Evolutionary conservation across 2,113 vertebrate genomes (phyloP).

Genomic region (Mesoclemmys tuberculata): DNA sequence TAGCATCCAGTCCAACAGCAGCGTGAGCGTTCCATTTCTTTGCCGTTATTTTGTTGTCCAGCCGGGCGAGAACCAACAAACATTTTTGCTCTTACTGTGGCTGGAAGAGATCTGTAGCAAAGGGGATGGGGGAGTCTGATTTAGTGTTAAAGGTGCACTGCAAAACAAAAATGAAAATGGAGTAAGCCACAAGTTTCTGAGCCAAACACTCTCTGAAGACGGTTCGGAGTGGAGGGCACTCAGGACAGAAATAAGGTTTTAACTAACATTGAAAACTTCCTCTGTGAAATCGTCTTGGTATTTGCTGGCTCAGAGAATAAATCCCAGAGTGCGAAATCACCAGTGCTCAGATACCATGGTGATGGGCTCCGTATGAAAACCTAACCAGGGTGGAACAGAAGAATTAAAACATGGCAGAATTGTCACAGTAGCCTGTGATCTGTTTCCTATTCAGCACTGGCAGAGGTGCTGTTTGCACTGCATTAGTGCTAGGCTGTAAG

Average conservation of each 20-base stretch:
- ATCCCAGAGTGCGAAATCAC: neutral
- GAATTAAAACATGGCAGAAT: neutral
- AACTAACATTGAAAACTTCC: neutral
- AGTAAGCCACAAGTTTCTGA: neutral
- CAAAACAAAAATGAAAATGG: neutral
- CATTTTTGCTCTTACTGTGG: neutral
- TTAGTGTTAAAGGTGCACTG: neutral
- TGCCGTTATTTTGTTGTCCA: neutral
- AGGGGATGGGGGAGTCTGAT: too few species aligned
- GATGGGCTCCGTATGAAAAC: neutral
- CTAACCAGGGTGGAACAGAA: neutral
- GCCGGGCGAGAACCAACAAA: neutral
- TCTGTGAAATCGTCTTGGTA: neutral
- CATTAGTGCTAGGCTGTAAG: neutral
- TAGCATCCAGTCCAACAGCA: neutral
- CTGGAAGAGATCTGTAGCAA: neutral
- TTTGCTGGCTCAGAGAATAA: neutral
- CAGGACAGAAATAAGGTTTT: neutral
- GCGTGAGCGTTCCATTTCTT: neutral
- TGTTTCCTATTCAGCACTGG: neutral
- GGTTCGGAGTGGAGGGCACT: neutral
- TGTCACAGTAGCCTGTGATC: neutral
- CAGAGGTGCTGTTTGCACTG: neutral
- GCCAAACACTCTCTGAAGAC: neutral
- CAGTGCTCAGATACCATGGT: neutral